Evolutionary conservation across 2,113 vertebrate genomes (phyloP).

Genomic region (Proterorhinus semilunaris): DNA sequence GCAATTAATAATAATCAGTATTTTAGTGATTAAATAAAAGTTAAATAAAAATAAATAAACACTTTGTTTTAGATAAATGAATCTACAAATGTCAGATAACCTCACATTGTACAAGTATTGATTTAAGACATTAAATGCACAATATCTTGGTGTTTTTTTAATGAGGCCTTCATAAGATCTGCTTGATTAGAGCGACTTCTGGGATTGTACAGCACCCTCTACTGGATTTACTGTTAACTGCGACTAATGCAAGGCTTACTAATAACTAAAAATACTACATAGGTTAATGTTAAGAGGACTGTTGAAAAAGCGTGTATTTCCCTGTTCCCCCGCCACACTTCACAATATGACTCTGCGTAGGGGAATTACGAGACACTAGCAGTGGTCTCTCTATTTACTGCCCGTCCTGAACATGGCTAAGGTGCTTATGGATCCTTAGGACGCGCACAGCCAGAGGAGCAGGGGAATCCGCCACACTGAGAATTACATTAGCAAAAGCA

Average conservation of each 20-base stretch:
- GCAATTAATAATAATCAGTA: no score
- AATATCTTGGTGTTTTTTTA: not conserved
- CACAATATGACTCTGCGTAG: constrained; percentile 73
- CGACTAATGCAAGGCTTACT: constrained; percentile 12
- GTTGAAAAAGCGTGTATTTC: constrained; percentile 15
- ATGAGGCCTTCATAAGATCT: not conserved
- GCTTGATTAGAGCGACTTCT: not conserved
- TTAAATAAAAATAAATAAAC: no score
- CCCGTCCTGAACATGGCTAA: constrained; percentile 73
- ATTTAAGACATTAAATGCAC: not conserved
- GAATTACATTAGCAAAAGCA: constrained; percentile 79
- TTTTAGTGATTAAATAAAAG: no score
- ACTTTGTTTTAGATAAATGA: no score
- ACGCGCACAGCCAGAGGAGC: constrained; percentile 42
- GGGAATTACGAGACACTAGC: constrained; percentile 77
- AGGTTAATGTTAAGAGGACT: not conserved
- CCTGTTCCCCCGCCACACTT: constrained; percentile 53
- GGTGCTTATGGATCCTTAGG: constrained; percentile 69
- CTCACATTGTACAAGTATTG: not conserved
- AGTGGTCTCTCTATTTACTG: constrained; percentile 66
- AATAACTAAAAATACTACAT: not conserved
- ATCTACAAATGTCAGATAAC: no score
- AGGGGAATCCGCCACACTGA: constrained; percentile 50
- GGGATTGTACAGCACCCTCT: constrained; percentile 46
- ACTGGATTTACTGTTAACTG: constrained; percentile 31